Evolutionary conservation across 1,140 invertebrate genomes (phyloP).

Genomic region (Drosophila tani): DNA sequence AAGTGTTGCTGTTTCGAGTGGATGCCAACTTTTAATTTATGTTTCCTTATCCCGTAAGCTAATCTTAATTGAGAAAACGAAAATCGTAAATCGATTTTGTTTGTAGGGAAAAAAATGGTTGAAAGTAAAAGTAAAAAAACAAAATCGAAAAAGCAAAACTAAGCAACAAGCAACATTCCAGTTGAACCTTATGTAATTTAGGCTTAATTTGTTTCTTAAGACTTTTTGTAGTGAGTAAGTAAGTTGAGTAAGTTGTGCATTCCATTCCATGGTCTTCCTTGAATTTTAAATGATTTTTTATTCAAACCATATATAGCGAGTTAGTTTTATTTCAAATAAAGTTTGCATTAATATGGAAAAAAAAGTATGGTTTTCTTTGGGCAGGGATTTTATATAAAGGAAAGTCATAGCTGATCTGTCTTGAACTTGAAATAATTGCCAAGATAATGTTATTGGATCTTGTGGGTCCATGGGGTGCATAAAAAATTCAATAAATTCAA

Average conservation of each 20-base stretch:
- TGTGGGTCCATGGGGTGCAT: too few species aligned
- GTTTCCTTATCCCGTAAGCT: constrained; percentile 63
- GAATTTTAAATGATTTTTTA: constrained; percentile 77
- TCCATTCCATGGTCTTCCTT: constrained; percentile 82
- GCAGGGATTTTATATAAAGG: too few species aligned
- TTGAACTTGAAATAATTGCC: too few species aligned
- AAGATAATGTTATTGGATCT: too few species aligned
- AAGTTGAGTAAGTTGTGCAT: constrained; percentile 44
- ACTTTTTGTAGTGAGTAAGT: constrained; percentile 37
- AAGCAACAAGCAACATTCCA: constrained; percentile 58
- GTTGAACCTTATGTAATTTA: constrained; percentile 60
- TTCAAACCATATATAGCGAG: constrained; percentile 39
- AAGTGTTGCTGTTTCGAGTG: constrained; percentile 69
- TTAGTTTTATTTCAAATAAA: constrained; percentile 72
- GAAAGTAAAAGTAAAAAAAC: constrained; percentile 70
- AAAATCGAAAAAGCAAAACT: constrained; percentile 18
- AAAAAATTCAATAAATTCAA: too few species aligned
- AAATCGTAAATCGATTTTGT: constrained; percentile 62
- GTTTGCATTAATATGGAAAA: constrained; percentile 61
- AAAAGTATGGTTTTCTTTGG: background rate
- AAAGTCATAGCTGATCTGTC: too few species aligned
- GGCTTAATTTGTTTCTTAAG: constrained; percentile 38
- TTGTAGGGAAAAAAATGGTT: constrained; percentile 72
- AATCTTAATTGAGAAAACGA: constrained; percentile 62
- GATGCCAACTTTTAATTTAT: constrained; percentile 72